Evolutionary conservation across 1,140 invertebrate species (phyloP).

Genomic region (Sitophilus oryzae): DNA sequence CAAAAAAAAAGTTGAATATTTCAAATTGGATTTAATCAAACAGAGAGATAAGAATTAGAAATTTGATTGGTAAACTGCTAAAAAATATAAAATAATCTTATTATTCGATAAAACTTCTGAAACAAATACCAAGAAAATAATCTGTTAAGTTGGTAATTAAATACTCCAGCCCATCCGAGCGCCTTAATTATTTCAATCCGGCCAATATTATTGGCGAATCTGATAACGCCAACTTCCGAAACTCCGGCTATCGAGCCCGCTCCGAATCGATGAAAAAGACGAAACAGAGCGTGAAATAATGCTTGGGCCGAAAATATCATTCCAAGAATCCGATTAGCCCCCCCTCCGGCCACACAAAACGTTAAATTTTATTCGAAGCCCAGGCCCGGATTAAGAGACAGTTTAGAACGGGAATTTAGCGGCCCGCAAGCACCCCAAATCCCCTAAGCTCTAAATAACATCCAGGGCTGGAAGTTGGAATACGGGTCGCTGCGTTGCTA

Average conservation of each 20-base stretch:
- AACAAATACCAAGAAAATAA: too few relatives aligned
- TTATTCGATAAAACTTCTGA: too few relatives aligned
- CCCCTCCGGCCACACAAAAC: constrained; percentile 6
- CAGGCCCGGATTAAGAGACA: constrained; percentile 20
- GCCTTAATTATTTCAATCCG: too few relatives aligned
- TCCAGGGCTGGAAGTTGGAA: constrained; percentile 20
- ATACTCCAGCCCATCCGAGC: too few relatives aligned
- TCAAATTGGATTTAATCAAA: too few relatives aligned
- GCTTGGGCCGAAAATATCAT: background rate
- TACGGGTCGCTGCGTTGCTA: constrained; percentile 14
- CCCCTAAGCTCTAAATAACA: constrained; percentile 23
- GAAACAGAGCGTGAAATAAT: background rate
- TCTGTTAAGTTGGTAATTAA: too few relatives aligned
- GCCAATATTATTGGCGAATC: too few relatives aligned
- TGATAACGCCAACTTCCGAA: too few relatives aligned
- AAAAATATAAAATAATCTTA: too few relatives aligned
- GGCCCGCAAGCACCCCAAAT: constrained; percentile 19
- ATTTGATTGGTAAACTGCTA: too few relatives aligned
- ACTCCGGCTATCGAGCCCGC: background rate
- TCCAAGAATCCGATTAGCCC: constrained; percentile 6
- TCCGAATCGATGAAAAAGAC: background rate
- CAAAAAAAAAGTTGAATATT: too few relatives aligned
- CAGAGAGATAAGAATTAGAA: too few relatives aligned
- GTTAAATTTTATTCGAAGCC: constrained; percentile 18
- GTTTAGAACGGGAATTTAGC: constrained; percentile 23